These are phyloP conservation scores for Motacilla tschutschensis DNA, from an alignment of 2,113 vertebrate genomes.

Conservation along the genomic window DNA sequence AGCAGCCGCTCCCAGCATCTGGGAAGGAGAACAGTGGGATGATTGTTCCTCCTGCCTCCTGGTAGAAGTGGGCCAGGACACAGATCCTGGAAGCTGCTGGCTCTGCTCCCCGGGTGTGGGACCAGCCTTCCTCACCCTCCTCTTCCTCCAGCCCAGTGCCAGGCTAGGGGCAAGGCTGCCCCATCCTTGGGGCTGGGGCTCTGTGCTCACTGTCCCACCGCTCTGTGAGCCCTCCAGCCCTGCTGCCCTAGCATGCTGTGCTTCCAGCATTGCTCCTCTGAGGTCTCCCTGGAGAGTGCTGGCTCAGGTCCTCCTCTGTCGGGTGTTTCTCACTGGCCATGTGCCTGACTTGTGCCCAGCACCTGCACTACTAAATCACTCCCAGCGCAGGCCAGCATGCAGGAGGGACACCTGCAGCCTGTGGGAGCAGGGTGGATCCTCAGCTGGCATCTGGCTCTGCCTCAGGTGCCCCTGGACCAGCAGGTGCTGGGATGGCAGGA, in stretches of 20 bases:
- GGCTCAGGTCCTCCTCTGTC: background rate
- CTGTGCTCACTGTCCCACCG: fast-evolving
- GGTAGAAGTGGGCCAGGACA: fast-evolving
- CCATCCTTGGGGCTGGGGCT: background rate
- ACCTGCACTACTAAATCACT: fast-evolving
- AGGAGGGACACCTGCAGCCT: background rate
- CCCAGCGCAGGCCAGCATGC: background rate
- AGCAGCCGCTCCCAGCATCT: fast-evolving
- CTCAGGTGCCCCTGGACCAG: background rate
- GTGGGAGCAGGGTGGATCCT: fast-evolving
- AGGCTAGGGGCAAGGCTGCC: background rate
- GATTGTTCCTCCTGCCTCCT: fast-evolving
- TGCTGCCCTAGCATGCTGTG: fast-evolving
- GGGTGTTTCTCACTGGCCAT: background rate
- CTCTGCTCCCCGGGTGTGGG: fast-evolving
- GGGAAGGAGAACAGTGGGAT: background rate
- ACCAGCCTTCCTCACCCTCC: background rate
- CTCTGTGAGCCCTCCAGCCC: background rate
- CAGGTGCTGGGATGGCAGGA: background rate
- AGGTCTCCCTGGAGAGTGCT: background rate
- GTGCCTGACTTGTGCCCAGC: background rate
- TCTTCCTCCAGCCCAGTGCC: background rate
- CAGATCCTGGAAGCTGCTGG: background rate
- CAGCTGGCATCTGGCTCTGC: background rate
- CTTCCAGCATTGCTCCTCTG: background rate